These are phyloP conservation scores for Cynopterus sphinx DNA, from an alignment of 2,797 vertebrate species.

Conservation along the genomic window DNA sequence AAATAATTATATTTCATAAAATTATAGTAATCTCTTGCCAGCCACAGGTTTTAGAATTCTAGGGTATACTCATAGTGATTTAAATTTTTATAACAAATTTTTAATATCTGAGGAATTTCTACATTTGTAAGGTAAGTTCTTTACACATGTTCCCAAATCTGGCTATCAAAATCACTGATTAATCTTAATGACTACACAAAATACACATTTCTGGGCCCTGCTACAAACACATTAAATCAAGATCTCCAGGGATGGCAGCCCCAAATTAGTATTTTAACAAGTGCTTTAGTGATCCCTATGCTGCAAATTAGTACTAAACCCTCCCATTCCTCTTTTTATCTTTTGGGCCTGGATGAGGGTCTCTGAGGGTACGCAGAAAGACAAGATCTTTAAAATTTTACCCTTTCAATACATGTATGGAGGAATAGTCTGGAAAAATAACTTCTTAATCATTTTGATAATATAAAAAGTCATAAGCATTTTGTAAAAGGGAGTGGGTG, in stretches of 20 bases:
- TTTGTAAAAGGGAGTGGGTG: background rate
- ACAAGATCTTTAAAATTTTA: background rate
- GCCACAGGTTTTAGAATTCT: background rate
- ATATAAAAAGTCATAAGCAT: constrained; percentile 11
- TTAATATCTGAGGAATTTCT: constrained; percentile 13
- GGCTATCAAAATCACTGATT: constrained; percentile 30
- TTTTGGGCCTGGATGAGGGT: background rate
- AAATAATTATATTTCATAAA: no score
- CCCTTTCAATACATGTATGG: background rate
- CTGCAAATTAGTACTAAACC: background rate
- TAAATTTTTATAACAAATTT: constrained; percentile 35
- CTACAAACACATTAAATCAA: background rate
- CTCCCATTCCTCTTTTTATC: background rate
- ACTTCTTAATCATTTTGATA: background rate
- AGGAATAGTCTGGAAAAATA: background rate
- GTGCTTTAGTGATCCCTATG: background rate
- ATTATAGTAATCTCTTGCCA: background rate
- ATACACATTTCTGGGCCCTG: constrained; percentile 2
- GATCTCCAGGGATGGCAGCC: background rate
- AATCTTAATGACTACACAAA: constrained; percentile 27
- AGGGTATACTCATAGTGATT: background rate
- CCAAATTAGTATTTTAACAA: constrained; percentile 34
- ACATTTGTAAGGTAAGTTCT: background rate
- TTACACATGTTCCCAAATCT: background rate
- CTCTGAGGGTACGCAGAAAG: background rate